A percentile compares a stretch with the other conserved stretches of the same genome.
Conservation (phyloP, 1,140 invertebrate genomes). For the Sesamia nonagrioides region DNA sequence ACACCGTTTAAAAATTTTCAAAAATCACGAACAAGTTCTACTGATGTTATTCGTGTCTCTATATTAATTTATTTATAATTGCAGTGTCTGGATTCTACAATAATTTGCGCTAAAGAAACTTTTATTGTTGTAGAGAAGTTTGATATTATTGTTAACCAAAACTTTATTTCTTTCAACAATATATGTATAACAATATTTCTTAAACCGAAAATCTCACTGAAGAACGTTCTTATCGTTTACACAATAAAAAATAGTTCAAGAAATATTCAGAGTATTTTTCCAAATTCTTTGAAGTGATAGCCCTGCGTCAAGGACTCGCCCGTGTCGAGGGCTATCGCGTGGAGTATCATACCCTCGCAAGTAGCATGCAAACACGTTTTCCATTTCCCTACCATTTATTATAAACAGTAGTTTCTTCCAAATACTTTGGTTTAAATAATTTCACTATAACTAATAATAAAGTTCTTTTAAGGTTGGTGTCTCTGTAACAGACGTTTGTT, state of each 20-base stretch:
- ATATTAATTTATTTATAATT: too few species aligned
- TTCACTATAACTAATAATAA: background rate
- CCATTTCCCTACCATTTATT: slow-evolving; percentile 42
- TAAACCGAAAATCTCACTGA: background rate
- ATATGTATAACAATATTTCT: too few species aligned
- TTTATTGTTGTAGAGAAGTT: too few species aligned
- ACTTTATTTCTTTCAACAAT: too few species aligned
- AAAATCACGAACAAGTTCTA: too few species aligned
- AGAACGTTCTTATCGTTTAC: background rate
- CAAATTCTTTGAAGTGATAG: slow-evolving; percentile 41
- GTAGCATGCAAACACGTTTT: slow-evolving; percentile 55
- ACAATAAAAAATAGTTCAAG: background rate
- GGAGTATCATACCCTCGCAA: slow-evolving; percentile 60
- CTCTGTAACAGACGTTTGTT: background rate
- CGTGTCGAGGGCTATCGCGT: slow-evolving; percentile 68
- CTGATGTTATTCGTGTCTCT: too few species aligned
- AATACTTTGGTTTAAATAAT: slow-evolving; percentile 25
- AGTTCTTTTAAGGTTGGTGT: background rate
- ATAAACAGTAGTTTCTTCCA: slow-evolving; percentile 34
- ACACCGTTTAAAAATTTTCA: too few species aligned
- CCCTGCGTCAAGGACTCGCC: slow-evolving; percentile 62
- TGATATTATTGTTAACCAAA: too few species aligned
- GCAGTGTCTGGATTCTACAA: too few species aligned
- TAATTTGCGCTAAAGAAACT: too few species aligned
- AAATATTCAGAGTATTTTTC: slow-evolving; percentile 1